phyloP scores from a whole-genome alignment of 2,888 invertebrate genomes.

The Cosmia pyralina region DNA sequence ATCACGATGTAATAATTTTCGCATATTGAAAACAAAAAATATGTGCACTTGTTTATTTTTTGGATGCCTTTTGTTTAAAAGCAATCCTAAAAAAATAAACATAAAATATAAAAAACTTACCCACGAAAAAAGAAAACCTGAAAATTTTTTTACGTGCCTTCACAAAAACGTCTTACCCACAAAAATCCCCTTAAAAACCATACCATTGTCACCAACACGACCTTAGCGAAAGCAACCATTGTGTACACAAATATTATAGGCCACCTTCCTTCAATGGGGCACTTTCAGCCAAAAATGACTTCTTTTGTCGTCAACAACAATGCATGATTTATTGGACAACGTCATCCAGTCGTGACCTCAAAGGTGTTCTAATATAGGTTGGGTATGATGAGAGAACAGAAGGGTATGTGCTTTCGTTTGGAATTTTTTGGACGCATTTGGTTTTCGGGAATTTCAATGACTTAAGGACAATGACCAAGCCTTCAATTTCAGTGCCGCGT shows the following conservation, averaged over 20 bases:
- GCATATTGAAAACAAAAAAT: not conserved
- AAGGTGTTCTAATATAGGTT: constrained; percentile 64
- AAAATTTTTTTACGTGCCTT: not conserved
- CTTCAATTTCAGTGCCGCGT: not conserved
- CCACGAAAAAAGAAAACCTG: not conserved
- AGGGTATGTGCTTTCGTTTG: constrained; percentile 10
- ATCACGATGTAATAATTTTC: not conserved
- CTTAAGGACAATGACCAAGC: not conserved
- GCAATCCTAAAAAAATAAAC: not conserved
- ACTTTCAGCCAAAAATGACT: constrained; percentile 87
- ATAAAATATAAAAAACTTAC: not conserved
- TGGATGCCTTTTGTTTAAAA: not conserved
- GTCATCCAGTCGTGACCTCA: constrained; percentile 70
- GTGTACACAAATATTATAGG: constrained; percentile 76
- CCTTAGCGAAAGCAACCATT: constrained; percentile 65
- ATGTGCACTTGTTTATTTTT: not conserved
- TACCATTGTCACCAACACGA: constrained; percentile 59
- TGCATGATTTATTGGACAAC: constrained; percentile 82
- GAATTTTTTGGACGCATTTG: not conserved
- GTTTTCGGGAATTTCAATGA: not conserved
- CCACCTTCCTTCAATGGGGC: constrained; percentile 75
- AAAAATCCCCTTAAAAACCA: constrained; percentile 38
- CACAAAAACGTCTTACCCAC: constrained; percentile 4
- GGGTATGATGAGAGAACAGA: constrained; percentile 37
- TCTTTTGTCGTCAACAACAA: constrained; percentile 86